phyloP scores from a whole-genome alignment of 2,797 vertebrate genomes.

The Knipowitschia caucasica region DNA sequence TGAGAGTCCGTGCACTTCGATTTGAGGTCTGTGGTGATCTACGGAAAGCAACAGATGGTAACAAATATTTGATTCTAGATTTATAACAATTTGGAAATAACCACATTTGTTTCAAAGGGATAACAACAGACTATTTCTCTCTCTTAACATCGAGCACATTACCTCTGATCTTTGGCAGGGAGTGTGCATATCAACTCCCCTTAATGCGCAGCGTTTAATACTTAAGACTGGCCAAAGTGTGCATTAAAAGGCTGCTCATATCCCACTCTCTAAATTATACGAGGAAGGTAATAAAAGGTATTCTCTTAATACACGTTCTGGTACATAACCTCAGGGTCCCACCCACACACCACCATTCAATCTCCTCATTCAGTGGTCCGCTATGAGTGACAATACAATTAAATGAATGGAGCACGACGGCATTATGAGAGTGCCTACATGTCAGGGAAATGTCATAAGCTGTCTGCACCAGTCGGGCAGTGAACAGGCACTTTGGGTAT shows the following conservation, averaged over 20 bases:
- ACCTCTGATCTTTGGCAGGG: constrained; percentile 3
- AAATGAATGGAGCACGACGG: constrained; percentile 46
- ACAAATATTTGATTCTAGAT: not conserved
- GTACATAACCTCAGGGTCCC: constrained; percentile 24
- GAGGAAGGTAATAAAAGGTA: constrained; percentile 2
- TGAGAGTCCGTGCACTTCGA: constrained; percentile 96
- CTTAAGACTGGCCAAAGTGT: constrained; percentile 17
- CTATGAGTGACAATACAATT: constrained; percentile 65
- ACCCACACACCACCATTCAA: constrained; percentile 11
- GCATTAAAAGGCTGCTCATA: constrained; percentile 23
- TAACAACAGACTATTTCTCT: not conserved
- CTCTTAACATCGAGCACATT: not conserved
- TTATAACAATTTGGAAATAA: not conserved
- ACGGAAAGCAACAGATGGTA: not conserved
- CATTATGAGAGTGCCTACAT: constrained; percentile 51
- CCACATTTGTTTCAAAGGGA: not conserved
- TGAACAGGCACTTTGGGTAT: no score
- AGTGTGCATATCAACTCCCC: constrained; percentile 28
- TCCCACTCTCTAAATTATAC: constrained; percentile 11
- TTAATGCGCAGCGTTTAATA: constrained; percentile 17
- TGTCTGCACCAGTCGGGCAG: constrained; percentile 35
- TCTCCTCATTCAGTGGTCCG: constrained; percentile 32
- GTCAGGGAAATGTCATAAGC: constrained; percentile 54
- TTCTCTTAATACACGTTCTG: constrained; percentile 19
- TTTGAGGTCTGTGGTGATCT: constrained; percentile 96